Percentiles rank a stretch among this genome's conserved stretches.
Evolutionary conservation across 2,113 vertebrate genomes (phyloP).

Genomic region (Baryphthengus martii): DNA sequence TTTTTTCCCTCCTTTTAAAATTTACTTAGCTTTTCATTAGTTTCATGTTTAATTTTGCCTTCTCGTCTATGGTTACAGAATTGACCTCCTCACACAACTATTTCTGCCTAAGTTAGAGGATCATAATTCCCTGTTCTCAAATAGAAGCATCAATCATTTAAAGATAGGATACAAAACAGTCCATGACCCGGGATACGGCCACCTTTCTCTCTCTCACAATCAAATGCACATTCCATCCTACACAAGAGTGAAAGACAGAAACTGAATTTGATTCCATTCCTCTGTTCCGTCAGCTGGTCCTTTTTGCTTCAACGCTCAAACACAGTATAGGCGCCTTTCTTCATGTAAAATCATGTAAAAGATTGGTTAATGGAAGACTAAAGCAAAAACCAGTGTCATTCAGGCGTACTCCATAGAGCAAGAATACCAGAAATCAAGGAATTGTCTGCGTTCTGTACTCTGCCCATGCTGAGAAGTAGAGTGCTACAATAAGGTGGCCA

Average conservation of each 20-base stretch:
- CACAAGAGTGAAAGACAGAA: not conserved
- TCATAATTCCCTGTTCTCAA: not conserved
- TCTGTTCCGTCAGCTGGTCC: not conserved
- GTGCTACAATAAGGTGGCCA: not conserved
- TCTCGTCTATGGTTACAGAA: not conserved
- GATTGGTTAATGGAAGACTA: not conserved
- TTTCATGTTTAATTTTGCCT: not conserved
- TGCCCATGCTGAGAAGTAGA: not conserved
- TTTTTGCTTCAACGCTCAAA: not conserved
- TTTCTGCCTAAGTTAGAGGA: not conserved
- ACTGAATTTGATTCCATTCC: not conserved
- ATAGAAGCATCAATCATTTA: not conserved
- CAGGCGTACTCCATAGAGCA: not conserved
- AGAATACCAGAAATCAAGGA: not conserved
- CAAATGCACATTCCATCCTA: not conserved
- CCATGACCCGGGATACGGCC: not conserved
- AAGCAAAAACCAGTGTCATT: not conserved
- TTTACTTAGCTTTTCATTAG: not conserved
- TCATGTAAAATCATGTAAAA: not conserved
- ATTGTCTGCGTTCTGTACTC: rapidly evolving
- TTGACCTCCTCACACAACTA: not conserved
- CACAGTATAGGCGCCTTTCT: not conserved
- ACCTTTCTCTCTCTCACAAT: not conserved
- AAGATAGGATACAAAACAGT: not conserved
- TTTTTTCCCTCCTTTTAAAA: not conserved